phyloP scores from a whole-genome alignment of 2,888 invertebrate genomes.

The Parnassius orleans region DNA sequence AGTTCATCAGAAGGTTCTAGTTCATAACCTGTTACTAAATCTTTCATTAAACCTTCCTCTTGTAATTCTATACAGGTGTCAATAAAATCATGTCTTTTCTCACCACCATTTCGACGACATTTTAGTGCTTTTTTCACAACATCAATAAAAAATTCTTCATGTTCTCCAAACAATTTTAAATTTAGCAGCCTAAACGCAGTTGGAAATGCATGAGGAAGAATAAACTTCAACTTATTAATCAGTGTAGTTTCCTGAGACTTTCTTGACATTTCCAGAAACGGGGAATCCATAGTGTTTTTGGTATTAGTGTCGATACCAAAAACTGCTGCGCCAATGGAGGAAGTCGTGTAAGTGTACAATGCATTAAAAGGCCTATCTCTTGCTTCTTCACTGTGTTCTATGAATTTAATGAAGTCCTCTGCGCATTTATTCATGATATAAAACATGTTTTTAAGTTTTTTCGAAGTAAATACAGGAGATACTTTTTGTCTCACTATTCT shows the following conservation, averaged over 20 bases:
- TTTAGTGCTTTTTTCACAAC: conserved; percentile 52
- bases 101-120: conserved; percentile 35
- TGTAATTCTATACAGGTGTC: conserved; percentile 38
- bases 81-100: conserved; percentile 38
- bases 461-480: conserved; percentile 59
- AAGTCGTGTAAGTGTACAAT: conserved; percentile 53
- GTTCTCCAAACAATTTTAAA: conserved; percentile 42
- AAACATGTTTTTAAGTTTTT: conserved; percentile 65
- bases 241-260: conserved; percentile 41
- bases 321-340: conserved; percentile 58
- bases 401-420: conserved; percentile 48
- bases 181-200: too few species aligned
- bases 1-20: conserved; percentile 44
- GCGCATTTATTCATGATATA: conserved; percentile 54
- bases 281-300: conserved; percentile 56
- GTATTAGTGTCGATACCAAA: conserved; percentile 64
- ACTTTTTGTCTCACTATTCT: conserved; percentile 60
- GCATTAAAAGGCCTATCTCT: conserved; percentile 45
- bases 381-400: conserved; percentile 41
- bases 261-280: conserved; percentile 54
- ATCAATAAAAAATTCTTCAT: conserved; percentile 55
- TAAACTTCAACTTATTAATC: conserved; percentile 36
- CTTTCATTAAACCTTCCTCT: conserved; percentile 31
- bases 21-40: conserved; percentile 32
- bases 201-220: conserved; percentile 42